Evolutionary conservation across 2,888 invertebrate genomes (phyloP).

Genomic region (Orthonevra nobilis): DNA sequence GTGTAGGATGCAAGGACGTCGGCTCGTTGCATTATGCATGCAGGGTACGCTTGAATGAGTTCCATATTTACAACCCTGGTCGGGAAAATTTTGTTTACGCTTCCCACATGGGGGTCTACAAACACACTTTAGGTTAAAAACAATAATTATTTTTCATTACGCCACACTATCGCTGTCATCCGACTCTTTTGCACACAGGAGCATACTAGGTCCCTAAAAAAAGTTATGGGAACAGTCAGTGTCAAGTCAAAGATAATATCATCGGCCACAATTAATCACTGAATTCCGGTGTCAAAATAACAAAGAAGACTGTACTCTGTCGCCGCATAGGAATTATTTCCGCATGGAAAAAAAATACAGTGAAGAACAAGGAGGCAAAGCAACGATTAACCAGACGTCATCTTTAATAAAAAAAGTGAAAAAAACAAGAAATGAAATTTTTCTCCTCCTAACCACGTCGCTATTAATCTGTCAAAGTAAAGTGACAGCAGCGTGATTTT

Average conservation of each 20-base stretch:
- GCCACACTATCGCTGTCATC: not conserved
- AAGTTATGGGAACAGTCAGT: conserved; percentile 62
- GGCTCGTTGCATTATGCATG: conserved; percentile 6
- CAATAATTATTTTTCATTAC: conserved; percentile 21
- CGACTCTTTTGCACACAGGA: not conserved
- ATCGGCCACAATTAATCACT: conserved; percentile 62
- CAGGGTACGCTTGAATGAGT: conserved; percentile 38
- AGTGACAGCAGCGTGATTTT: conserved; percentile 67
- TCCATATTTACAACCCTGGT: conserved; percentile 3
- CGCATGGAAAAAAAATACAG: no score
- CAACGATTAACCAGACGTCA: conserved; percentile 55
- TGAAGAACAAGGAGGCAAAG: no score
- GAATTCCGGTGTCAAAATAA: conserved; percentile 43
- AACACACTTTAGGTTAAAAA: conserved; percentile 1
- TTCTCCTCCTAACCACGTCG: conserved; percentile 55
- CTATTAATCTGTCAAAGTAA: conserved; percentile 69
- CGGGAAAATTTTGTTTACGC: conserved; percentile 18
- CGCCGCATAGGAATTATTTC: no score
- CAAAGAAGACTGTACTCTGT: no score
- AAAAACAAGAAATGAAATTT: conserved; percentile 13
- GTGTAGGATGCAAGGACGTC: no score
- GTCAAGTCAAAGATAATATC: conserved; percentile 64
- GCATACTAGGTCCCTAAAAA: not conserved
- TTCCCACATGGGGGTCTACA: conserved; percentile 1
- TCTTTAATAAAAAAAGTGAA: conserved; percentile 28